Conservation (phyloP, 2,888 invertebrate species). For the Philereme transversata region DNA sequence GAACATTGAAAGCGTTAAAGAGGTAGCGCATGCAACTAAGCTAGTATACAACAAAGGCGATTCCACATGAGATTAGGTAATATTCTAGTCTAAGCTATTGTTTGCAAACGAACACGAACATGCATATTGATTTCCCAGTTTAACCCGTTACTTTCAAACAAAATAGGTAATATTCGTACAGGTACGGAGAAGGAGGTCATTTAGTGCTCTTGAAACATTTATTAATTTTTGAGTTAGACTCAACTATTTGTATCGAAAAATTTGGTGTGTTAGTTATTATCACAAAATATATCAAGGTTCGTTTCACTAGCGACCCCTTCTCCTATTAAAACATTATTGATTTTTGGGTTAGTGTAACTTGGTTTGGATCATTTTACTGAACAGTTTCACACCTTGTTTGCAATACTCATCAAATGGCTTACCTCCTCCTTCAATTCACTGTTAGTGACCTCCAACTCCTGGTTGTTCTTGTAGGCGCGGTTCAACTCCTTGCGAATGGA, state of each 20-base stretch:
- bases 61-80: conserved; percentile 2
- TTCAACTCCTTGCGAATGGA: conserved; percentile 78
- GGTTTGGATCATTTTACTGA: too few relatives aligned
- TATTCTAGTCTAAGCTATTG: conserved; percentile 1
- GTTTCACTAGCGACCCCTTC: too few relatives aligned
- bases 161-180: background rate
- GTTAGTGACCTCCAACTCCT: conserved; percentile 87
- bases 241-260: too few relatives aligned
- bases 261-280: too few relatives aligned
- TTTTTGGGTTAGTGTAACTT: too few relatives aligned
- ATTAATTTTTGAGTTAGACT: too few relatives aligned
- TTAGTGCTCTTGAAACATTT: too few relatives aligned
- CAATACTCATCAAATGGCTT: conserved; percentile 34
- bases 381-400: too few relatives aligned
- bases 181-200: too few relatives aligned
- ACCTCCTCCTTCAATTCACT: conserved; percentile 88
- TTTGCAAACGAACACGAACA: conserved; percentile 4
- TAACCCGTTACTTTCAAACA: background rate
- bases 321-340: too few relatives aligned
- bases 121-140: conserved; percentile 1
- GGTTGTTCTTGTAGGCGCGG: conserved; percentile 81
- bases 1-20: conserved; percentile 54
- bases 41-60: conserved; percentile 26
- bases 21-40: conserved; percentile 46
- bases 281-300: too few relatives aligned